phyloP scores from a whole-genome alignment of 92 coral and sea anemone species.

The Epizoanthus scotinus region DNA sequence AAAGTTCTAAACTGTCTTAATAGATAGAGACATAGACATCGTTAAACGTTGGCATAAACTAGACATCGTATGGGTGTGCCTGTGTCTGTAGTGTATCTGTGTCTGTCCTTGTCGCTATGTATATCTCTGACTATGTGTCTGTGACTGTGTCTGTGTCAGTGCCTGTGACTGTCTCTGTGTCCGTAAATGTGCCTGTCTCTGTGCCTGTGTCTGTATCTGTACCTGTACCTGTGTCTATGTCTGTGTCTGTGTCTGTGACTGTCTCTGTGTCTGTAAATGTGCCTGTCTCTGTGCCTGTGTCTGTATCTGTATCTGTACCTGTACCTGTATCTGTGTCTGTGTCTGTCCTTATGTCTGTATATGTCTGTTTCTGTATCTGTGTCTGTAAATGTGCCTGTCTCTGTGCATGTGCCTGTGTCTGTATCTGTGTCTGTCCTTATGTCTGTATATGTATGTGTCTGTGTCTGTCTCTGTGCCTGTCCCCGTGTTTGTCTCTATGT shows the following conservation, averaged over 20 bases:
- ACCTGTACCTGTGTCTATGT: constrained; percentile 5
- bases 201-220: constrained; percentile 1
- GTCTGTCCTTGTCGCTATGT: no score
- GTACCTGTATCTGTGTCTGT: no score
- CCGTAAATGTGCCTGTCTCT: not conserved
- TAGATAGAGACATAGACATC: not conserved
- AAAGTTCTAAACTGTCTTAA: no score
- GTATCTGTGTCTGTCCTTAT: constrained; percentile 11
- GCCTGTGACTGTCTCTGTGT: not conserved
- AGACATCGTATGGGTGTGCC: no score
- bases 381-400: not conserved
- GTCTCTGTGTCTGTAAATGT: no score
- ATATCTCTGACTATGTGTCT: no score
- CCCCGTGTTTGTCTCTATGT: not conserved
- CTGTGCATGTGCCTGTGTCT: constrained; percentile 7
- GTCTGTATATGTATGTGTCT: constrained; percentile 1
- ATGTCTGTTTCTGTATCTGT: no score
- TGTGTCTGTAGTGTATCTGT: no score
- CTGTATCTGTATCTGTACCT: not conserved
- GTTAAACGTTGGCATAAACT: no score
- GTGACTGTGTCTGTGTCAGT: not conserved
- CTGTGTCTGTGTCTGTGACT: not conserved
- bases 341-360: no score
- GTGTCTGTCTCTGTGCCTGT: not conserved
- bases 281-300: no score